Evolutionary conservation across 2,113 vertebrate species (phyloP).

Genomic region (Pelobates fuscus): DNA sequence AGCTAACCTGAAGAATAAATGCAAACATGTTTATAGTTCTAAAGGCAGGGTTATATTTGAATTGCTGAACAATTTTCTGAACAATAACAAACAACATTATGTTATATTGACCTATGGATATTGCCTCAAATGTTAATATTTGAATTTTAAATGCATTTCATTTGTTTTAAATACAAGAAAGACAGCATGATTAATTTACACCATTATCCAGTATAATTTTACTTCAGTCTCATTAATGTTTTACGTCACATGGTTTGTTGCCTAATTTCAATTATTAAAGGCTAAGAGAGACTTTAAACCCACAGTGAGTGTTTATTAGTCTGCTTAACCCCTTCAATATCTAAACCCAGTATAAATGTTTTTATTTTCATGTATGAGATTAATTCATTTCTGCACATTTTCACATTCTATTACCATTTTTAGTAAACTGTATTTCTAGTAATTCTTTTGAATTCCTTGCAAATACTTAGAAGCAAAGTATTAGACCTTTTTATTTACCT

Average conservation of each 20-base stretch:
- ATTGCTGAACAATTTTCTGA: neutral
- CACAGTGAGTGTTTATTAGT: too few species aligned
- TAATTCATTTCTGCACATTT: too few species aligned
- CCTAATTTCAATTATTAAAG: too few species aligned
- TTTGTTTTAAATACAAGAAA: constrained; percentile 7
- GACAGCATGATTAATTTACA: neutral
- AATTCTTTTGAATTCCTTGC: too few species aligned
- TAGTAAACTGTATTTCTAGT: too few species aligned
- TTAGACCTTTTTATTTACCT: too few species aligned
- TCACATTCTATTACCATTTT: too few species aligned
- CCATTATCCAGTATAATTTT: constrained; percentile 3
- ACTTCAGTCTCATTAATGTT: neutral
- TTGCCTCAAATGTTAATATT: constrained; percentile 8
- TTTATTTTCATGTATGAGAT: too few species aligned
- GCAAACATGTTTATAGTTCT: neutral
- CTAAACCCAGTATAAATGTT: too few species aligned
- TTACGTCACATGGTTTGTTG: neutral
- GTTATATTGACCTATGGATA: constrained; percentile 12
- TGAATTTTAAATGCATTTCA: constrained; percentile 31
- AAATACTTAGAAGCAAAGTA: too few species aligned
- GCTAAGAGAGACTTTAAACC: too few species aligned
- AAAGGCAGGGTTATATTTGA: neutral
- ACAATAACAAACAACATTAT: neutral
- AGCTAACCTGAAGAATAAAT: constrained; percentile 12
- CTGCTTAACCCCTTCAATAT: too few species aligned